Conservation (phyloP, 2,888 invertebrate species). For the Drosophila greeni region DNA sequence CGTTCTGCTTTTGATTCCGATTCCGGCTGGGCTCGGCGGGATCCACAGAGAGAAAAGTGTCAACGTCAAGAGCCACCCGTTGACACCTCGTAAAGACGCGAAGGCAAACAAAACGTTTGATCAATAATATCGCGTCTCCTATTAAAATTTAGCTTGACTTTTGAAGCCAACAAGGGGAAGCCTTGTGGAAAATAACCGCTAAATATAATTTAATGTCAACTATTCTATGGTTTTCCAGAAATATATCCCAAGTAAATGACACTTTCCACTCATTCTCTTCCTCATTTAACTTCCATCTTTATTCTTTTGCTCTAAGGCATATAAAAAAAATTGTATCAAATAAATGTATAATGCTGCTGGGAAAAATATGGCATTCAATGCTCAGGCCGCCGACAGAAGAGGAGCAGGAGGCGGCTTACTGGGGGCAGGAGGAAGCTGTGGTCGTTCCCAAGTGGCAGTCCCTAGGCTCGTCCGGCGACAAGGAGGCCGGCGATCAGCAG, state of each 20-base stretch:
- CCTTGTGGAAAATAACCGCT: background rate
- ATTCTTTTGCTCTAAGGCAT: constrained; percentile 17
- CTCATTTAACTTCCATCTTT: constrained; percentile 24
- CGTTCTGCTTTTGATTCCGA: background rate
- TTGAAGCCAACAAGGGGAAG: background rate
- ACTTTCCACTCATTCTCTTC: background rate
- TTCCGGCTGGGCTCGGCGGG: background rate
- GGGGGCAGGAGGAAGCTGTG: constrained; percentile 6
- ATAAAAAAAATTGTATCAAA: constrained; percentile 15
- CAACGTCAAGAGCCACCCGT: constrained; percentile 46
- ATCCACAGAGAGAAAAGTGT: constrained; percentile 25
- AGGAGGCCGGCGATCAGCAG: constrained; percentile 53
- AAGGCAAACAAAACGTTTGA: constrained; percentile 32
- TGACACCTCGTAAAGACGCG: constrained; percentile 72
- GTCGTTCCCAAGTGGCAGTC: background rate
- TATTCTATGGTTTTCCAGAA: background rate
- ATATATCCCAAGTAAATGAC: background rate
- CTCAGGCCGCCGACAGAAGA: constrained; percentile 1
- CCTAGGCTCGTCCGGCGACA: constrained; percentile 32
- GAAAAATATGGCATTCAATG: constrained; percentile 11
- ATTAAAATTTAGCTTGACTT: background rate
- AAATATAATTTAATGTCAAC: background rate
- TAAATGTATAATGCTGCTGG: constrained; percentile 7
- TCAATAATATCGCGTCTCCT: constrained; percentile 15
- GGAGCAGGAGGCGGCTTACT: background rate